Conservation (phyloP, 2,888 invertebrate species). For the Trilocha varians region DNA sequence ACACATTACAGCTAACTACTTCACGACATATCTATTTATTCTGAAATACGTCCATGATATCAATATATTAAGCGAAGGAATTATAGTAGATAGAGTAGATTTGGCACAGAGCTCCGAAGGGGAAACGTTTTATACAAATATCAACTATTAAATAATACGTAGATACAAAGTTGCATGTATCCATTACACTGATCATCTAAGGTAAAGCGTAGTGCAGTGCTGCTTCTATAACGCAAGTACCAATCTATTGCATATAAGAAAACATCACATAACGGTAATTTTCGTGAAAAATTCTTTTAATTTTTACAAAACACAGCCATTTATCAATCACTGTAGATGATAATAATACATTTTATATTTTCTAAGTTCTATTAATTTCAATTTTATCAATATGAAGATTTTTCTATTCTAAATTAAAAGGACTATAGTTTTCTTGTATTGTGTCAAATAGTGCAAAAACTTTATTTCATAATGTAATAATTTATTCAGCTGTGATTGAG, state of each 20-base stretch:
- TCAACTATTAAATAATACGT: not conserved
- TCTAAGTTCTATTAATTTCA: not conserved
- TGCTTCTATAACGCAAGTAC: not conserved
- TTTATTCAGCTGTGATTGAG: too few species aligned
- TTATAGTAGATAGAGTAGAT: conserved; percentile 48
- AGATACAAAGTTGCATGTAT: not conserved
- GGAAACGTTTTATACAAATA: not conserved
- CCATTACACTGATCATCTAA: not conserved
- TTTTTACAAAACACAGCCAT: not conserved
- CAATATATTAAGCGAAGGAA: conserved; percentile 14
- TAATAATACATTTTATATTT: not conserved
- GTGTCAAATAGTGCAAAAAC: too few species aligned
- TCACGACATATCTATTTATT: conserved; percentile 54
- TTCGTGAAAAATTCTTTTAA: not conserved
- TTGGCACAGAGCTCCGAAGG: conserved; percentile 50
- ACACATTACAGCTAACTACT: conserved; percentile 63
- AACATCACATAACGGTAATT: not conserved
- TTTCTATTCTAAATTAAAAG: too few species aligned
- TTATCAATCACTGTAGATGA: not conserved
- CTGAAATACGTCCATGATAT: conserved; percentile 33
- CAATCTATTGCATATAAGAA: not conserved
- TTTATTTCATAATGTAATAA: too few species aligned
- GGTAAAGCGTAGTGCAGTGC: not conserved
- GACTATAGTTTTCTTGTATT: too few species aligned
- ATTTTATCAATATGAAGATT: not conserved